phyloP scores from a whole-genome alignment of 1,140 invertebrate genomes.

The Platyscapa corneri region DNA sequence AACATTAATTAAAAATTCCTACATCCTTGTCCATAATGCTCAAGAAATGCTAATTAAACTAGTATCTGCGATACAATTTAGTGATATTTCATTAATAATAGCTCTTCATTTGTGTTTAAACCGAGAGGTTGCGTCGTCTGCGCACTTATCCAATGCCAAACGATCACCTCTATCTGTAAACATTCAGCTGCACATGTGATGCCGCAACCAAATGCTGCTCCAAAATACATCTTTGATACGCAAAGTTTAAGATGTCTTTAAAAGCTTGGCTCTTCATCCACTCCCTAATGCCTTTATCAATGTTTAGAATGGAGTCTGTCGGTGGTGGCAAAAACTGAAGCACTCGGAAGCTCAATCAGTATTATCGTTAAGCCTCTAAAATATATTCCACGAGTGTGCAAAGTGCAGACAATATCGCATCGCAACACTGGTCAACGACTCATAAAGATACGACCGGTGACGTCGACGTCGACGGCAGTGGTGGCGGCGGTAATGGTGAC shows the following conservation, averaged over 20 bases:
- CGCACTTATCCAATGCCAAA: too few relatives aligned
- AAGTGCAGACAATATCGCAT: not conserved
- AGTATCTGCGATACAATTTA: too few relatives aligned
- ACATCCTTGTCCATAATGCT: too few relatives aligned
- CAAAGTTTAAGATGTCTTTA: not conserved
- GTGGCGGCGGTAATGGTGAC: too few relatives aligned
- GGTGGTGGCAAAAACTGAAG: not conserved
- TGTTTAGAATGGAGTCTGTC: not conserved
- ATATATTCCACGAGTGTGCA: not conserved
- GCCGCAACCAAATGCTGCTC: too few relatives aligned
- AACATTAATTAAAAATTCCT: not conserved
- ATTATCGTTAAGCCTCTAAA: not conserved
- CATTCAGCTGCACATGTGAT: too few relatives aligned
- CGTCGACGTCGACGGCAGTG: not conserved
- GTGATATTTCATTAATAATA: too few relatives aligned
- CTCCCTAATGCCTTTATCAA: not conserved
- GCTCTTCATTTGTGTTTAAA: too few relatives aligned
- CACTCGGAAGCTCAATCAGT: not conserved
- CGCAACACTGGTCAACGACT: not conserved
- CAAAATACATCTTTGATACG: not conserved
- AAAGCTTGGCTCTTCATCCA: not conserved
- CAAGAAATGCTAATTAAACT: too few relatives aligned
- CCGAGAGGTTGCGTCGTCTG: too few relatives aligned
- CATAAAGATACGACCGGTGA: conserved; percentile 8
- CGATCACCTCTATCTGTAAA: too few relatives aligned